phyloP scores from a whole-genome alignment of 1,140 invertebrate species.

The Drosophila cardini region DNA sequence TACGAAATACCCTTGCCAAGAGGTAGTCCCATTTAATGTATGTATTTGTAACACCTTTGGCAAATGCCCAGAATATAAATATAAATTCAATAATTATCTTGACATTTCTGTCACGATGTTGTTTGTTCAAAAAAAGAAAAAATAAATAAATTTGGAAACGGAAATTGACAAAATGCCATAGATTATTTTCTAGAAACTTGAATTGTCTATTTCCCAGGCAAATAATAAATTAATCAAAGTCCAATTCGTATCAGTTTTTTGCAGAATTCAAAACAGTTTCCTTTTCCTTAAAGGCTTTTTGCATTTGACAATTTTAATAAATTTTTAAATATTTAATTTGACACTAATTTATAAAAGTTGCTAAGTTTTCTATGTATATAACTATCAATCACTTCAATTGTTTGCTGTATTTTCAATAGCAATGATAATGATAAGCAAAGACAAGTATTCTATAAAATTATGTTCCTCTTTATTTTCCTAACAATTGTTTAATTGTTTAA shows the following conservation, averaged over 20 bases:
- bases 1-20: neutral
- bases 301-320: too few relatives aligned
- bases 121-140: too few relatives aligned
- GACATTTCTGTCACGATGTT: constrained; percentile 12
- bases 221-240: too few relatives aligned
- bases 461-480: neutral
- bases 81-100: neutral
- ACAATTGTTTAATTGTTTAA: constrained; percentile 4
- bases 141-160: neutral
- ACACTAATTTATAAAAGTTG: too few relatives aligned
- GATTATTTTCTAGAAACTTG: neutral
- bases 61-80: neutral
- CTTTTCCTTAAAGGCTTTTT: too few relatives aligned
- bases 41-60: neutral
- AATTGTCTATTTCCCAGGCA: neutral
- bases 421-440: neutral
- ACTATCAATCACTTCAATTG: too few relatives aligned
- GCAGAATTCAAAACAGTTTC: too few relatives aligned
- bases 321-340: too few relatives aligned
- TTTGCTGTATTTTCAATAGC: too few relatives aligned
- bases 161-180: constrained; percentile 9
- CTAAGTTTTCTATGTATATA: too few relatives aligned
- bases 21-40: neutral
- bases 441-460: neutral
- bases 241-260: too few relatives aligned